Percentiles rank a stretch among this genome's conserved stretches.
phyloP scores from a whole-genome alignment of 2,888 invertebrate genomes.

The Leptinotarsa rubiginosa region DNA sequence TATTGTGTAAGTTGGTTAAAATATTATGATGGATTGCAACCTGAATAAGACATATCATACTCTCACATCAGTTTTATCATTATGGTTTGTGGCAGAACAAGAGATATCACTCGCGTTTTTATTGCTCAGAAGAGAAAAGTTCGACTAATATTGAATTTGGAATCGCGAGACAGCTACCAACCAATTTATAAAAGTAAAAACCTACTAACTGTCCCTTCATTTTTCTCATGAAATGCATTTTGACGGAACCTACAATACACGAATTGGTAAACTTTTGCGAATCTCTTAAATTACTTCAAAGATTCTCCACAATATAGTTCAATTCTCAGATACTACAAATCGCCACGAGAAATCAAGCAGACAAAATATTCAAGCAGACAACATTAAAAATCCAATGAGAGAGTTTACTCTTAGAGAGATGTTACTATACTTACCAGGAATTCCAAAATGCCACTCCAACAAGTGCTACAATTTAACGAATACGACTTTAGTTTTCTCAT shows the following conservation, averaged over 20 bases:
- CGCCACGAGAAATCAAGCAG: background rate
- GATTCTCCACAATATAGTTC: conserved; percentile 4
- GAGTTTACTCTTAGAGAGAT: too few relatives aligned
- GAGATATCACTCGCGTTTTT: conserved; percentile 5
- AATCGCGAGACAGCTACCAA: background rate
- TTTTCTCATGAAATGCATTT: background rate
- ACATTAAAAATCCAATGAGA: background rate
- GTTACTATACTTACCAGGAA: too few relatives aligned
- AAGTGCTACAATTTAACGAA: too few relatives aligned
- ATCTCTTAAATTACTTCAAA: background rate
- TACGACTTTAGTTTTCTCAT: too few relatives aligned
- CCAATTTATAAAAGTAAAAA: background rate
- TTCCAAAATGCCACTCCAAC: too few relatives aligned
- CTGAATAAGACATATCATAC: background rate
- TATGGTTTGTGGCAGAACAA: conserved; percentile 1
- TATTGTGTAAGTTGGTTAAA: too few relatives aligned
- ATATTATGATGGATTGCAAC: too few relatives aligned
- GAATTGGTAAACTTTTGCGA: background rate
- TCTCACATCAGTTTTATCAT: background rate
- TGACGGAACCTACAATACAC: background rate
- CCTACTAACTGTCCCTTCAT: background rate
- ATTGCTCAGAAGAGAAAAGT: background rate
- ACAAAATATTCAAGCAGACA: background rate
- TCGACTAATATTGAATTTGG: conserved; percentile 1
- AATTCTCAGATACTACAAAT: background rate